Base-by-base conservation (phyloP, 2,888 invertebrate species). In the Pseudococcus viburni region DNA sequence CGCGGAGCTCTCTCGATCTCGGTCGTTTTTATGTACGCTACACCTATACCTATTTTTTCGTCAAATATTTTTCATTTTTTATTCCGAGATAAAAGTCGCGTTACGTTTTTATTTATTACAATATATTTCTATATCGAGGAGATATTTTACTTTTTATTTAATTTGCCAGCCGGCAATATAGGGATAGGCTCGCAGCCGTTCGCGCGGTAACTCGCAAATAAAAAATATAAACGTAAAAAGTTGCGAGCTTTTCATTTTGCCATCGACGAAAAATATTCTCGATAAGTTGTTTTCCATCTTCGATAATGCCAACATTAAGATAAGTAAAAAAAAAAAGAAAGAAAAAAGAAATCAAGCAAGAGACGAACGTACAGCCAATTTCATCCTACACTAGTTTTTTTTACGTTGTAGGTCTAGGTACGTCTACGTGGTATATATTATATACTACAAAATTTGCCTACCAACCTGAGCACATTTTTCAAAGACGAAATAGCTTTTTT, bases 11-110 rank as follows among this genome's bases (percentile, higher is more conserved):
- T 46, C 46, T 8, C 12, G 46, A 46, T 46, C 9, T 12, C 26
- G 26, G 26, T 33, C 26, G 26, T 33, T 33, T 46, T 46, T 46
- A 46, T 46, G 46, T 46, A 46, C 12, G 46, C 12, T 46, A 46
- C 46, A 12, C 8, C 9, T 46, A 46, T 46, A 46, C 46, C 46
- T 51, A 80, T 80, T 80, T 19, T 80, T 80, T 80, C 80, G 80
- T 80, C 80, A 80, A 80, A 80, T 80, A 80, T 80, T 80, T 80
- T 73, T 73, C 22, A n/a, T 73, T 73, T 26, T 80, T 77, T 77
- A 77, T 77, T 42, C 33, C 80, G 42, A 80, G 80, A 80, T 80
- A 80, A 80, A 80, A 80, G 80, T 80, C 80, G 80, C 80, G 42
- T 42, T 26, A 15, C 33, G n/a, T 80, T 80, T 80, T 80, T 80